phyloP scores from a whole-genome alignment of 1,140 invertebrate species.

The Ectropis grisescens region DNA sequence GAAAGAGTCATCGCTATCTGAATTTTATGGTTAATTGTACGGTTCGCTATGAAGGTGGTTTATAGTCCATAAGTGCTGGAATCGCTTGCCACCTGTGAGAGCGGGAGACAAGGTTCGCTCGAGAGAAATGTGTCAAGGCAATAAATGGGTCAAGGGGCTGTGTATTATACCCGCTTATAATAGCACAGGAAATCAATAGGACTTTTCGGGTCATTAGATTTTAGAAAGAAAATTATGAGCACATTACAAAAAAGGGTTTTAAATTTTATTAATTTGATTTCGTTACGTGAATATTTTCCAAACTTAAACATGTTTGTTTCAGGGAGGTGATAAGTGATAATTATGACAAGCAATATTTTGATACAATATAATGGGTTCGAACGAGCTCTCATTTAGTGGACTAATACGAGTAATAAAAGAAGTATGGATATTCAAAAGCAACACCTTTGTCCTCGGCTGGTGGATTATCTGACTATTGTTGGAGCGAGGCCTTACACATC shows the following conservation, averaged over 20 bases:
- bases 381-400: neutral
- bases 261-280: too few species aligned
- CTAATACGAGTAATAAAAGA: conserved; percentile 2
- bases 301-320: too few species aligned
- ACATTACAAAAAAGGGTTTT: too few species aligned
- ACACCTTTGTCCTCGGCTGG: conserved; percentile 85
- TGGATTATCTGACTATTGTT: conserved; percentile 97
- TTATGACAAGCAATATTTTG: conserved; percentile 62
- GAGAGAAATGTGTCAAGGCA: conserved; percentile 24
- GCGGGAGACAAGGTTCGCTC: neutral
- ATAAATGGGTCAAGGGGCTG: conserved; percentile 23
- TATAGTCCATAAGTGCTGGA: conserved; percentile 11
- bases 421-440: conserved; percentile 81
- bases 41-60: too few species aligned
- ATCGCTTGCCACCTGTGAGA: conserved; percentile 3
- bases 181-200: too few species aligned
- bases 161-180: conserved; percentile 4
- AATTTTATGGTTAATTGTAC: too few species aligned
- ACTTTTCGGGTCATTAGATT: too few species aligned
- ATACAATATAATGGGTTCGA: conserved; percentile 50
- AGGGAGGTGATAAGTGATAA: conserved; percentile 33
- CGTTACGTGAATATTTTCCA: too few species aligned
- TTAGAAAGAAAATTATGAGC: too few species aligned
- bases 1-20: too few species aligned
- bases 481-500: conserved; percentile 83